These are phyloP conservation scores for Thalpophila matura DNA, from an alignment of 2,888 invertebrate genomes.

Conservation along the genomic window DNA sequence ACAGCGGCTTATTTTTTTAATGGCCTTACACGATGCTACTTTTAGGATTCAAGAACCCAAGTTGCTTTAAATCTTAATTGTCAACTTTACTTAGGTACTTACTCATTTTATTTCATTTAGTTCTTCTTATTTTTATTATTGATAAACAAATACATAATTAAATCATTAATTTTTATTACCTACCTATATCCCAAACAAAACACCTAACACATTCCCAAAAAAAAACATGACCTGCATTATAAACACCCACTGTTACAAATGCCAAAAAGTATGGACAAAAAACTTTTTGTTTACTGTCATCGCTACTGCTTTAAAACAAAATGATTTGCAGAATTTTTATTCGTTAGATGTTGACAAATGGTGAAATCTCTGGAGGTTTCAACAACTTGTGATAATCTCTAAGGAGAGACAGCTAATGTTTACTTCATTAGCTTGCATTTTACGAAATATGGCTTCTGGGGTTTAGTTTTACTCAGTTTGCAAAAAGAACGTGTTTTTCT, in stretches of 20 bases:
- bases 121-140: no score
- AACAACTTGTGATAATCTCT: conserved; percentile 45
- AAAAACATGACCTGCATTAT: neutral
- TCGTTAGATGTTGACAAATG: conserved; percentile 67
- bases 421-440: conserved; percentile 72
- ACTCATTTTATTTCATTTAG: no score
- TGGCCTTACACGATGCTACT: no score
- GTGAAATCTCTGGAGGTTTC: conserved; percentile 45
- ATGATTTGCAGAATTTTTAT: conserved; percentile 60
- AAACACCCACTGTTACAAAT: conserved; percentile 24
- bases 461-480: conserved; percentile 26
- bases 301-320: conserved; percentile 54
- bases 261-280: conserved; percentile 34
- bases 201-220: neutral
- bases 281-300: conserved; percentile 58
- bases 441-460: conserved; percentile 60
- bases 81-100: no score
- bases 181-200: no score
- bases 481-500: neutral
- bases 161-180: no score
- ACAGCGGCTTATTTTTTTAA: neutral
- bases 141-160: no score
- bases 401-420: conserved; percentile 63
- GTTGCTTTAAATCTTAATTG: no score
- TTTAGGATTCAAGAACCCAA: no score